Percentiles rank a stretch among this genome's conserved stretches.
These are phyloP conservation scores for Gortyna flavago DNA, from an alignment of 2,888 invertebrate species.

Conservation along the genomic window DNA sequence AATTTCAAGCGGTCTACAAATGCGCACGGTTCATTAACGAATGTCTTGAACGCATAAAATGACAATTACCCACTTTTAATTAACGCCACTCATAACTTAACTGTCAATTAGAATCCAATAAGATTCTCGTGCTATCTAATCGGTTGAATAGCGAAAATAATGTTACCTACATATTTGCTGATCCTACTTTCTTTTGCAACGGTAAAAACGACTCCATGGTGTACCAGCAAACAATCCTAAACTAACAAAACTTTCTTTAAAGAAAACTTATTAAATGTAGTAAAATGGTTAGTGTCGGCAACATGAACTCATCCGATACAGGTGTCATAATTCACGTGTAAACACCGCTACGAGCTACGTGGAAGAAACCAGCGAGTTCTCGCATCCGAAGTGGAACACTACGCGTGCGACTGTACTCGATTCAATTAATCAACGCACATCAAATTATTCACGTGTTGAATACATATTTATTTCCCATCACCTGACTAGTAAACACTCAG, in stretches of 20 bases:
- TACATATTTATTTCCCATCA: conserved; percentile 70
- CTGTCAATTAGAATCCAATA: conserved; percentile 79
- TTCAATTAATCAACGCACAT: conserved; percentile 44
- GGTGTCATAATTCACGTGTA: conserved; percentile 87
- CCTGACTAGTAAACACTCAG: conserved; percentile 87
- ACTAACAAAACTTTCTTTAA: conserved; percentile 72
- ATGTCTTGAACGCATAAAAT: conserved; percentile 52
- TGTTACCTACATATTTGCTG: conserved; percentile 74
- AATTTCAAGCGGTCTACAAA: conserved; percentile 51
- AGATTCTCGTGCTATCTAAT: conserved; percentile 76
- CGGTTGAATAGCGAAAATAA: conserved; percentile 75
- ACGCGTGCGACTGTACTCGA: conserved; percentile 68
- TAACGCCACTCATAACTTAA: conserved; percentile 53
- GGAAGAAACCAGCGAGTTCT: conserved; percentile 77
- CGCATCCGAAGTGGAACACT: conserved; percentile 75
- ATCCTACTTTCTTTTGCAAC: conserved; percentile 84
- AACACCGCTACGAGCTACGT: conserved; percentile 85
- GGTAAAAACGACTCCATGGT: conserved; percentile 76
- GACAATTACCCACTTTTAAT: conserved; percentile 56
- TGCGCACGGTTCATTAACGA: conserved; percentile 49
- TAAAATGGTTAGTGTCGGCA: conserved; percentile 67
- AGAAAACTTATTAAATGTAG: conserved; percentile 68
- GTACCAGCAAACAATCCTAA: conserved; percentile 58
- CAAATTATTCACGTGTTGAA: conserved; percentile 45
- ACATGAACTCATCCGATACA: conserved; percentile 71